Evolutionary conservation across 1,140 invertebrate genomes (phyloP).

Genomic region (Zaprionus taronus): DNA sequence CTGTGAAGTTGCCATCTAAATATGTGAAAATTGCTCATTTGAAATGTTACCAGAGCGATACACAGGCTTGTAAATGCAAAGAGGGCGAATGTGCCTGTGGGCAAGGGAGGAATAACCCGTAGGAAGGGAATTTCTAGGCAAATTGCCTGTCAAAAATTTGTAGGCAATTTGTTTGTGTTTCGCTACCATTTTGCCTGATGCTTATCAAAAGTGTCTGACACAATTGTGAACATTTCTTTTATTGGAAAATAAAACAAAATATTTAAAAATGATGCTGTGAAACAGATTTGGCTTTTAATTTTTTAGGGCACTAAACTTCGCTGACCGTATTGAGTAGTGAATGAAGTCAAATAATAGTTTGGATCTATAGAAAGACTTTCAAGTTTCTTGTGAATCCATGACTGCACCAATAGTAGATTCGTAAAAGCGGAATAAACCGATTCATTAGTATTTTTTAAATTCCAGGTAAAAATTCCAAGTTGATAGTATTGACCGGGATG

Average conservation of each 20-base stretch:
- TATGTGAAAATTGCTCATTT: slow-evolving; percentile 82
- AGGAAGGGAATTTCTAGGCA: slow-evolving; percentile 57
- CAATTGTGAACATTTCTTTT: slow-evolving; percentile 56
- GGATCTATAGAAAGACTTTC: neutral
- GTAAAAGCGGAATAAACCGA: slow-evolving; percentile 6
- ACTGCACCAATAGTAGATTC: neutral
- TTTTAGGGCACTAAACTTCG: neutral
- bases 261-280: slow-evolving; percentile 15
- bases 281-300: neutral
- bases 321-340: neutral
- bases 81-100: neutral
- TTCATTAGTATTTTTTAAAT: slow-evolving; percentile 59
- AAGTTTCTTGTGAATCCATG: slow-evolving; percentile 32
- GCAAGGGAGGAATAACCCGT: neutral
- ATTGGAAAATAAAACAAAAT: slow-evolving; percentile 4
- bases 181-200: slow-evolving; percentile 44
- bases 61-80: neutral
- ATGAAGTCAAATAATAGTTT: slow-evolving; percentile 11
- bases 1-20: slow-evolving; percentile 73
- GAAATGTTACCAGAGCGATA: slow-evolving; percentile 57
- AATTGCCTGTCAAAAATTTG: slow-evolving; percentile 81
- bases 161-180: slow-evolving; percentile 70
- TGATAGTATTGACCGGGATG: slow-evolving; percentile 85
- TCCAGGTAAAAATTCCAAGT: slow-evolving; percentile 84
- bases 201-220: slow-evolving; percentile 67